A percentile compares a stretch with the other conserved stretches of the same genome.
These are phyloP conservation scores for human (Homo sapiens) DNA, from an alignment of 2,113 vertebrate genomes.

Conservation along the genomic window GRCh38 chr11:112834001-112834500, in stretches of 20 bases:
- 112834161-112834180: not conserved
- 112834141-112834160: not conserved
- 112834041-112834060: not conserved
- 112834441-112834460: not conserved
- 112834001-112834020: not conserved
- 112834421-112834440: slow-evolving; percentile 61
- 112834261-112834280: not conserved
- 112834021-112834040: not conserved
- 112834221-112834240: not conserved
- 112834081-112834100: not conserved
- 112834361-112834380: slow-evolving; percentile 51
- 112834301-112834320: not conserved
- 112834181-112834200: not conserved
- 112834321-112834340: not conserved
- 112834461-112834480: not conserved
- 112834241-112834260: not conserved
- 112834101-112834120: not conserved
- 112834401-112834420: slow-evolving; percentile 71
- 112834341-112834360: slow-evolving; percentile 32
- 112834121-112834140: not conserved
- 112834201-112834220: not conserved
- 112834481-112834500: not conserved
- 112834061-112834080: not conserved
- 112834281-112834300: not conserved
- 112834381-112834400: slow-evolving; percentile 38